phyloP scores from a whole-genome alignment of 2,113 vertebrate species.

The Brachirus orientalis region DNA sequence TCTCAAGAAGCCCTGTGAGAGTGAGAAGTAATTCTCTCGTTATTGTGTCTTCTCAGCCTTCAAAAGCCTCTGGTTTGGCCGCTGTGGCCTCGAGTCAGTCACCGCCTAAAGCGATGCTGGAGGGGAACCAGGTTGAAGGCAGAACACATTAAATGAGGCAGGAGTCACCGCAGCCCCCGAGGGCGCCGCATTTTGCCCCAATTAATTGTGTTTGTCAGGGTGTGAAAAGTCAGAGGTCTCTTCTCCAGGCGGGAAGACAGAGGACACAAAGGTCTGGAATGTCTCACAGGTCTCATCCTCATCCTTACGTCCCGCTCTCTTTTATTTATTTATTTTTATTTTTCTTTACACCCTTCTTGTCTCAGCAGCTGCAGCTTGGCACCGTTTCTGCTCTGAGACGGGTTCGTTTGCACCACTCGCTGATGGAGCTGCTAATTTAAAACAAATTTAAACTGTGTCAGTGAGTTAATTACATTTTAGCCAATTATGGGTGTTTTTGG shows the following conservation, averaged over 20 bases:
- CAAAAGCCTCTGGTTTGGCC: too few species aligned
- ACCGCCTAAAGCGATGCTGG: constrained; percentile 49
- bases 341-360: too few species aligned
- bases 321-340: too few species aligned
- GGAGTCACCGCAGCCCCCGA: constrained; percentile 61
- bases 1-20: too few species aligned
- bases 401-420: constrained; percentile 25
- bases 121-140: constrained; percentile 57
- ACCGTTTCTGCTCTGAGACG: constrained; percentile 10
- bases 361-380: too few species aligned
- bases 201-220: constrained; percentile 74
- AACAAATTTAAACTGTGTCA: constrained; percentile 46
- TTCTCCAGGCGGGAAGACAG: constrained; percentile 38
- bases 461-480: constrained; percentile 65
- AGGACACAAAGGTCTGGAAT: constrained; percentile 40
- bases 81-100: constrained; percentile 33
- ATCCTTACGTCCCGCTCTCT: constrained; percentile 8
- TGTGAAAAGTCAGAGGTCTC: constrained; percentile 64
- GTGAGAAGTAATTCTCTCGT: constrained; percentile 28
- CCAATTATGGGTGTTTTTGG: constrained; percentile 64
- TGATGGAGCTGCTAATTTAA: constrained; percentile 49
- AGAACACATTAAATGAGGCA: constrained; percentile 69
- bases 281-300: too few species aligned
- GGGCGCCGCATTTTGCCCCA: constrained; percentile 67
- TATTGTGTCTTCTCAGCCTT: constrained; percentile 38